Percentiles rank a stretch among this genome's conserved stretches.
Evolutionary conservation across 2,888 invertebrate genomes (phyloP).

Genomic region (Leptura quadrifasciata): DNA sequence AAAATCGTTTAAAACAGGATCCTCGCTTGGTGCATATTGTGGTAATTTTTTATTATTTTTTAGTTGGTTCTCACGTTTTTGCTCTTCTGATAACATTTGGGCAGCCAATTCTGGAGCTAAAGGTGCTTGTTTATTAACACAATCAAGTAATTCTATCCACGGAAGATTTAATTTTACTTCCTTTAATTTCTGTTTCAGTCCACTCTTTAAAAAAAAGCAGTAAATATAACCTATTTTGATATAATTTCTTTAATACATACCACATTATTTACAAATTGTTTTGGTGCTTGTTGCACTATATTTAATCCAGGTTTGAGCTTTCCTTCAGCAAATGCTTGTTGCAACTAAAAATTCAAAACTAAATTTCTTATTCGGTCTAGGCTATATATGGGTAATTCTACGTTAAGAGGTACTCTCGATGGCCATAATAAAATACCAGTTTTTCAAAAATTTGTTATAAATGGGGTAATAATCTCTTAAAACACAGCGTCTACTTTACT

Average conservation of each 20-base stretch:
- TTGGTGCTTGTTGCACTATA: conserved; percentile 78
- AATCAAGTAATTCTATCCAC: conserved; percentile 92
- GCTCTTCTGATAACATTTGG: conserved; percentile 85
- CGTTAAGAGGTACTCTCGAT: too few relatives aligned
- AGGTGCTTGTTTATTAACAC: conserved; percentile 85
- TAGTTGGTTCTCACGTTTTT: conserved; percentile 79
- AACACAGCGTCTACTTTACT: too few relatives aligned
- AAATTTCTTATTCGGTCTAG: not conserved
- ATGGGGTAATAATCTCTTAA: too few relatives aligned
- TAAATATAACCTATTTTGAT: not conserved
- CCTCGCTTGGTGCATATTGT: conserved; percentile 80
- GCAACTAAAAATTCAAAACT: conserved; percentile 79
- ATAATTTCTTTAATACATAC: conserved; percentile 74
- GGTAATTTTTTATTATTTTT: conserved; percentile 83
- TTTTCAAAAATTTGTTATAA: too few relatives aligned
- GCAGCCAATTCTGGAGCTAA: conserved; percentile 89
- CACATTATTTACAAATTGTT: conserved; percentile 82
- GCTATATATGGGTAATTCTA: too few relatives aligned
- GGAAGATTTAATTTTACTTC: conserved; percentile 84
- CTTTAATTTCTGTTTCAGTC: conserved; percentile 82
- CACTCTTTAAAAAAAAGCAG: conserved; percentile 73
- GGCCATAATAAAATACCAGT: too few relatives aligned
- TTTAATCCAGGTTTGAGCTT: conserved; percentile 91
- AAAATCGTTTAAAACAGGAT: conserved; percentile 92
- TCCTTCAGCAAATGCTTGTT: conserved; percentile 92